These are phyloP conservation scores for Gonioctena quinquepunctata DNA, from an alignment of 1,140 invertebrate species.

Conservation along the genomic window DNA sequence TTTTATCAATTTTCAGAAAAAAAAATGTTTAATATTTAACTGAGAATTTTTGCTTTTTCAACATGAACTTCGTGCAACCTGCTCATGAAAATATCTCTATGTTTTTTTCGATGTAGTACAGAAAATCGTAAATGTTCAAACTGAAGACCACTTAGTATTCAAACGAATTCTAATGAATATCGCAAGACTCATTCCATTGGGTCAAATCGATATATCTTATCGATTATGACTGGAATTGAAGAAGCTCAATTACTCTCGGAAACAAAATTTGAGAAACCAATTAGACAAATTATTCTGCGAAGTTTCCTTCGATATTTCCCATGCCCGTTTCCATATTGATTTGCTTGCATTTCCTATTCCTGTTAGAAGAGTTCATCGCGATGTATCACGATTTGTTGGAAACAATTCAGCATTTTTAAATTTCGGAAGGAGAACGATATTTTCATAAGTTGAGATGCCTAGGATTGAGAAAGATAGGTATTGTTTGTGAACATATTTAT, in stretches of 20 bases:
- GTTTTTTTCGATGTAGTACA: no score
- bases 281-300: background rate
- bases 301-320: background rate
- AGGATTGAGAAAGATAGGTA: background rate
- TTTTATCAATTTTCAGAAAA: no score
- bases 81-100: no score
- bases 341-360: background rate
- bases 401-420: background rate
- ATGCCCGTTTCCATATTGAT: background rate
- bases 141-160: no score
- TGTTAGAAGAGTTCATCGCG: background rate
- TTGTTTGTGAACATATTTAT: background rate
- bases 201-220: background rate
- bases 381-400: background rate
- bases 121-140: no score
- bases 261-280: background rate
- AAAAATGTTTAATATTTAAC: no score
- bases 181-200: background rate
- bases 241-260: background rate
- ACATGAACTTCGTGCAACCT: no score
- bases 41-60: no score
- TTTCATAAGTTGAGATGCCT: background rate
- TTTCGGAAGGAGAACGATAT: background rate
- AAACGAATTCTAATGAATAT: background rate
- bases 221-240: background rate